A percentile compares a stretch with the other conserved stretches of the same genome.
Conservation (phyloP, 2,113 vertebrate genomes). For the Percopsis transmontana region DNA sequence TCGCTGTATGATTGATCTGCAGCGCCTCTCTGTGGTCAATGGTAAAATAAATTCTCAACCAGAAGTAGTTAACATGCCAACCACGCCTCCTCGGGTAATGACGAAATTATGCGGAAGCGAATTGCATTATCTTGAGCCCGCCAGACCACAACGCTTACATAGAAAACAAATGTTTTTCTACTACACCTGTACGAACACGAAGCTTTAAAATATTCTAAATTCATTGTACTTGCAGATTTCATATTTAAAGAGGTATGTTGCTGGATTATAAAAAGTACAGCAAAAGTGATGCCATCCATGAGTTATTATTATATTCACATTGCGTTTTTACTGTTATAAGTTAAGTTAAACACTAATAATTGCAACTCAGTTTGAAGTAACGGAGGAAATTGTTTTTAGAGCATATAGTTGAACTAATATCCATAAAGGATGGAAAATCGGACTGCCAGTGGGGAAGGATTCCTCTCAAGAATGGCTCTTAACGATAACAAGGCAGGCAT, state of each 20-base stretch:
- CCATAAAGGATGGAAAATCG: conserved; percentile 56
- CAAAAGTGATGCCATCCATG: background rate
- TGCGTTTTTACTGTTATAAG: too few species aligned
- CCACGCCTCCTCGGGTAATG: conserved; percentile 4
- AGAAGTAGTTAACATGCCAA: too few species aligned
- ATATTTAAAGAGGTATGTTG: background rate
- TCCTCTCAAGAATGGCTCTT: conserved; percentile 90
- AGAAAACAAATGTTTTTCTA: conserved; percentile 16
- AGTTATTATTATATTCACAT: too few species aligned
- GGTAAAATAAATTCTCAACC: too few species aligned
- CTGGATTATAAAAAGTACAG: background rate
- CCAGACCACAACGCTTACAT: background rate
- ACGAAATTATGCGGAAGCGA: conserved; percentile 52
- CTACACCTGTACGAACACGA: conserved; percentile 22
- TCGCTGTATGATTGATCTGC: too few species aligned
- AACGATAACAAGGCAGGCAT: conserved; percentile 99
- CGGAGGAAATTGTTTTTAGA: background rate
- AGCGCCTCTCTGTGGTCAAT: too few species aligned
- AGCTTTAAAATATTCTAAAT: background rate
- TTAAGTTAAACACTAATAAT: too few species aligned
- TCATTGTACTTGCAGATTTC: background rate
- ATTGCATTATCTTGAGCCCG: background rate
- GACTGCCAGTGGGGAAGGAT: conserved; percentile 62
- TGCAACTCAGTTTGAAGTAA: background rate
- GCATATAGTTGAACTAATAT: background rate